Evolutionary conservation across 2,113 vertebrate species (phyloP).

Genomic region (Gopherus flavomarginatus): DNA sequence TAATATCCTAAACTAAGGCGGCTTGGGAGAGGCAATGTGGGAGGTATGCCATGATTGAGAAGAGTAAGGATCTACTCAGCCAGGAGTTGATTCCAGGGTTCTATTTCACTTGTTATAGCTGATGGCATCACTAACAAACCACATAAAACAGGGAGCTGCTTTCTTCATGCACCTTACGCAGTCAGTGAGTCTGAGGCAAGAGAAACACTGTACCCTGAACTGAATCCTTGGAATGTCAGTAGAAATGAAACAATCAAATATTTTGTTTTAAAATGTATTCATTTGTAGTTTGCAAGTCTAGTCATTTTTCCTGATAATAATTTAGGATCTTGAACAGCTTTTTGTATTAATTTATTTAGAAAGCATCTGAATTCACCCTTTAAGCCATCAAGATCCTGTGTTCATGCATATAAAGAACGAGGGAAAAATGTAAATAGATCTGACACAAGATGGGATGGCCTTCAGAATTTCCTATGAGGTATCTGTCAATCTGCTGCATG

Average conservation of each 20-base stretch:
- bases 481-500: slow-evolving; percentile 5
- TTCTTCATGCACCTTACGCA: fast-evolving
- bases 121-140: fast-evolving
- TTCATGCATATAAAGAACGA: slow-evolving; percentile 12
- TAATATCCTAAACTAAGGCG: background rate
- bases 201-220: background rate
- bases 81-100: background rate
- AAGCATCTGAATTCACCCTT: slow-evolving; percentile 44
- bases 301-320: background rate
- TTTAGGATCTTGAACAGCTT: background rate
- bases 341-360: slow-evolving; percentile 27
- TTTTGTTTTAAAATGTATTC: background rate
- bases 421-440: background rate
- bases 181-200: fast-evolving
- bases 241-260: background rate
- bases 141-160: background rate
- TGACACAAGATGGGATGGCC: background rate
- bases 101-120: background rate
- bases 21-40: background rate
- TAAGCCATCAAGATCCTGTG: slow-evolving; percentile 54
- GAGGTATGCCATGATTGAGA: background rate
- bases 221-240: background rate
- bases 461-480: slow-evolving; percentile 50
- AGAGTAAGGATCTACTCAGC: fast-evolving
- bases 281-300: background rate